Evolutionary conservation across 1,140 invertebrate genomes (phyloP).

Genomic region (Cydia splendana): DNA sequence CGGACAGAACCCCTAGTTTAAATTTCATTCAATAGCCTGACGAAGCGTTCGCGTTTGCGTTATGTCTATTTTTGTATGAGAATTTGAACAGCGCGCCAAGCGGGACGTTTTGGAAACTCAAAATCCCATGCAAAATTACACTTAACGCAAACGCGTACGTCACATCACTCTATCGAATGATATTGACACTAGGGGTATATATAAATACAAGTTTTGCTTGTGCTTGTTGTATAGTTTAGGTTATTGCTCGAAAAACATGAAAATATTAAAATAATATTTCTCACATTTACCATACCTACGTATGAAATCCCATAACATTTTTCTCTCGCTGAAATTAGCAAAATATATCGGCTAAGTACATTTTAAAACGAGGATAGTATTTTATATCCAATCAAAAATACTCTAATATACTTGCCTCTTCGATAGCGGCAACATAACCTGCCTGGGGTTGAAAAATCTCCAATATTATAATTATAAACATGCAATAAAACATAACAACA

Average conservation of each 20-base stretch:
- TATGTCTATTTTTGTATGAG: too few relatives aligned
- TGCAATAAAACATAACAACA: conserved; percentile 37
- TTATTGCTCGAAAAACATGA: background rate
- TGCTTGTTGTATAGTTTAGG: background rate
- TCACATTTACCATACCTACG: conserved; percentile 61
- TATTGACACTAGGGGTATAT: too few relatives aligned
- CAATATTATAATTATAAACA: conserved; percentile 41
- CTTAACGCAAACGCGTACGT: too few relatives aligned
- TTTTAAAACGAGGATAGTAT: conserved; percentile 35
- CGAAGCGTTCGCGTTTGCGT: too few relatives aligned
- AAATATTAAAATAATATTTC: background rate
- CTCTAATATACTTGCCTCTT: conserved; percentile 66
- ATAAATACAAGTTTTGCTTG: background rate
- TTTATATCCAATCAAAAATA: background rate
- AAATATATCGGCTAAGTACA: conserved; percentile 37
- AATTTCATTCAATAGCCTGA: too few relatives aligned
- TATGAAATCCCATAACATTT: conserved; percentile 68
- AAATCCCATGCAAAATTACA: too few relatives aligned
- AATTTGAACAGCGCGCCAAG: too few relatives aligned
- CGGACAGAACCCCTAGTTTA: too few relatives aligned
- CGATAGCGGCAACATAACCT: conserved; percentile 66
- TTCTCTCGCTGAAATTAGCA: conserved; percentile 71
- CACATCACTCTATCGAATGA: too few relatives aligned
- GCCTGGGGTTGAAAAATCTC: conserved; percentile 64
- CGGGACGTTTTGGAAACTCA: too few relatives aligned